phyloP scores from a whole-genome alignment of 2,888 invertebrate species.

The Altica lythri region DNA sequence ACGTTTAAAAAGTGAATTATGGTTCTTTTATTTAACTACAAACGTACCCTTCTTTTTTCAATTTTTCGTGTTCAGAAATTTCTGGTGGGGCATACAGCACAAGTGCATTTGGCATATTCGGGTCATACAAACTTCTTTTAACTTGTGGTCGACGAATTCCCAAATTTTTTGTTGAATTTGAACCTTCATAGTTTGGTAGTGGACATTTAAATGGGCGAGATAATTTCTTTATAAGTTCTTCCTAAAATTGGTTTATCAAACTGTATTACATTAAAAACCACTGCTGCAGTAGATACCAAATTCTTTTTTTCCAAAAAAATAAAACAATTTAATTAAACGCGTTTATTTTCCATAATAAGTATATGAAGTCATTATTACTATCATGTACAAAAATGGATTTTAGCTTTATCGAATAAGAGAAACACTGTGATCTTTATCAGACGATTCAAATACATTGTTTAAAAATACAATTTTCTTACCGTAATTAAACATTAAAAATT shows the following conservation, averaged over 20 bases:
- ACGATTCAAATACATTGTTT: too few species aligned
- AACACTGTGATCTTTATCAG: too few species aligned
- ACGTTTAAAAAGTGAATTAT: conserved; percentile 2
- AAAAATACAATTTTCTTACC: too few species aligned
- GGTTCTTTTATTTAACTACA: not conserved
- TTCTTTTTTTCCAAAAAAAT: not conserved
- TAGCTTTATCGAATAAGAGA: too few species aligned
- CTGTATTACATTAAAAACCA: conserved; percentile 1
- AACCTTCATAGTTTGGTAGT: conserved; percentile 82
- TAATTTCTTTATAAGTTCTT: conserved; percentile 80
- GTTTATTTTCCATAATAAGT: too few species aligned
- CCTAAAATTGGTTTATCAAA: conserved; percentile 60
- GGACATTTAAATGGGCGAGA: conserved; percentile 91
- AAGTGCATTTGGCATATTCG: conserved; percentile 88
- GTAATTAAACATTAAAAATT: too few species aligned
- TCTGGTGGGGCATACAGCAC: conserved; percentile 85
- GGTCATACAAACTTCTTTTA: conserved; percentile 84
- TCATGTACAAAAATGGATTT: too few species aligned
- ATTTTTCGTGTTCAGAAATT: conserved; percentile 82
- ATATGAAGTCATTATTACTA: too few species aligned
- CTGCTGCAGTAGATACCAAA: not conserved
- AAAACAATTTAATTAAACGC: conserved; percentile 1
- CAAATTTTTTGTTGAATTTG: conserved; percentile 73
- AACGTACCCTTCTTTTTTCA: conserved; percentile 74
- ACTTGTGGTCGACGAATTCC: conserved; percentile 72